phyloP scores from a whole-genome alignment of 2,888 invertebrate species.

The Sphaerophoria taeniata region DNA sequence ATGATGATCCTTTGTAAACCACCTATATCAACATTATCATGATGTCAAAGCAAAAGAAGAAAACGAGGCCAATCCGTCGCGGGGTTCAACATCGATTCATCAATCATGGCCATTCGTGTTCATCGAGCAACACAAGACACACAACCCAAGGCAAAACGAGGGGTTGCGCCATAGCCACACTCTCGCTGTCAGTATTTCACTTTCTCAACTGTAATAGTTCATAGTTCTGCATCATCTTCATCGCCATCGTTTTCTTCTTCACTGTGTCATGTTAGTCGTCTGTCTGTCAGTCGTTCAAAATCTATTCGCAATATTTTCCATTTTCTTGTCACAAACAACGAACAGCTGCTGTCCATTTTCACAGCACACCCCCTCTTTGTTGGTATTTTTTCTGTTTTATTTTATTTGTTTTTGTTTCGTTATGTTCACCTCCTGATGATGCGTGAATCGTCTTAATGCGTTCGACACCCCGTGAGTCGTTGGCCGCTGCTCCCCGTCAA shows the following conservation, averaged over 20 bases:
- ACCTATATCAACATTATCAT: slow-evolving; percentile 15
- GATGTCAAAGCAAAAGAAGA: not conserved
- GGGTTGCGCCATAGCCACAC: slow-evolving; percentile 23
- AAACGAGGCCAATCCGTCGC: slow-evolving; percentile 26
- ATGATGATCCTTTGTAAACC: too few relatives aligned
- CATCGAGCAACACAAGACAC: not conserved
- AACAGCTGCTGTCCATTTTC: slow-evolving; percentile 13
- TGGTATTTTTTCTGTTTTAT: not conserved
- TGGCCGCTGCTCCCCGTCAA: slow-evolving; percentile 16
- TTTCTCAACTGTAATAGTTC: slow-evolving; percentile 24
- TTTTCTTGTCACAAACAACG: slow-evolving; percentile 56
- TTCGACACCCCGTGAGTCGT: slow-evolving; percentile 32
- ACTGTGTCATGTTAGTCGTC: too few relatives aligned
- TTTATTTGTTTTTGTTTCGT: not conserved
- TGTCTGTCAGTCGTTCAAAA: too few relatives aligned
- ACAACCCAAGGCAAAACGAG: not conserved
- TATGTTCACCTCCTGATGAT: slow-evolving; percentile 2
- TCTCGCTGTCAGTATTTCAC: slow-evolving; percentile 43
- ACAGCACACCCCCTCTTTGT: not conserved
- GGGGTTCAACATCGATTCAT: slow-evolving; percentile 43
- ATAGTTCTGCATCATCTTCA: slow-evolving; percentile 2
- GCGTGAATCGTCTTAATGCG: slow-evolving; percentile 63
- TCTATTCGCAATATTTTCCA: slow-evolving; percentile 53
- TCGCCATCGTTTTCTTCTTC: not conserved
- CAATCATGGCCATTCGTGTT: slow-evolving; percentile 47